Base-by-base conservation (phyloP, 1,140 invertebrate genomes). In the Eumaeus atala region DNA sequence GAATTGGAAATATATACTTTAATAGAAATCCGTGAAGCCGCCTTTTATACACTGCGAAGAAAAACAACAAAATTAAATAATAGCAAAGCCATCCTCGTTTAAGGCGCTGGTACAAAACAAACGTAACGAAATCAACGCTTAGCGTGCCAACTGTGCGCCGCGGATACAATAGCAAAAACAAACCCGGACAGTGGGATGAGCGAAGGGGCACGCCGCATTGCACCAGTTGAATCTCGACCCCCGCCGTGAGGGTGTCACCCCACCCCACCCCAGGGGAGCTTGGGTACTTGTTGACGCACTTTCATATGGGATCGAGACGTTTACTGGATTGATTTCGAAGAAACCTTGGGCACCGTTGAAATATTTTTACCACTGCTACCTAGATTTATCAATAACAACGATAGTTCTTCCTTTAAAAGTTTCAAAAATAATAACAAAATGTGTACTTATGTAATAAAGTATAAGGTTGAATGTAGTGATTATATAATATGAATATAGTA, bases 191-290 rank as follows among this genome's bases (percentile, higher is more conserved):
- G 70, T 68, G 65, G 75, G 74, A 70, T 70, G 77, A 73, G 72
- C 56, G 64, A 61, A 67, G 71, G 72, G 73, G 73, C 62, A 66
- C 71, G 71, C 79, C 82, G 82, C 82, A 85, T 82, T 85, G 82
- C 80, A 85, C 80, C 78, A 84, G 82, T 85, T 85, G 79, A 85
- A 84, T 85, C 76, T 80, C 77, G 64, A 71, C 73, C 75, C 75
- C 67, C 61, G 54, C 52, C 58, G 6, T 6, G 6, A 6, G 21
- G 21, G 21, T 28, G 21, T 28, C 6, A 42, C 59, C 56, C 52
- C 56, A 47, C 42, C 59, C 56, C 18, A 57, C 53, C 60, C 54
- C 54, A 61, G 58, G 54, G 68, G 59, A 66, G 57, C 59, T 50
- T 54, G 42, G 61, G 70, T 77, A 81, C 74, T 80, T 80, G 79